Percentiles rank a stretch among this genome's conserved stretches.
Conservation (phyloP, 2,888 invertebrate species). For the Protula sp. region DNA sequence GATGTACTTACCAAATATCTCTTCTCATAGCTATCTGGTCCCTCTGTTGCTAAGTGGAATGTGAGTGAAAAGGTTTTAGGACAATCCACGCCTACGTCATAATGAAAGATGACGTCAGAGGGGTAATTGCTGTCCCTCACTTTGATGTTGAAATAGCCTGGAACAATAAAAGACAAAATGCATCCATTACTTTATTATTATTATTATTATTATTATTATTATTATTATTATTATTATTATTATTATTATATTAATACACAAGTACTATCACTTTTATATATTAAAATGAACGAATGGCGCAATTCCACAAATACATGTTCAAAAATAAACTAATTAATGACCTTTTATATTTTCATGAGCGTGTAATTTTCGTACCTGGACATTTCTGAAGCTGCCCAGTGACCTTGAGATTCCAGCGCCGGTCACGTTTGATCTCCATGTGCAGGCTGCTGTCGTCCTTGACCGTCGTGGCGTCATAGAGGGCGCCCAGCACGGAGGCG, state of each 20-base stretch:
- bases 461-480: constrained; percentile 34
- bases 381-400: constrained; percentile 21
- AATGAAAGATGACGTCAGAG: constrained; percentile 32
- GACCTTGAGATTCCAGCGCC: constrained; percentile 19
- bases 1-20: constrained; percentile 12
- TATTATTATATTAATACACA: too few relatives aligned
- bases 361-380: too few relatives aligned
- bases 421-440: constrained; percentile 32
- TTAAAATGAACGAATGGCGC: too few relatives aligned
- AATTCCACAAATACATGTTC: not conserved
- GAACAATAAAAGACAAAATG: not conserved
- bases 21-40: constrained; percentile 22
- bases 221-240: too few relatives aligned
- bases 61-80: constrained; percentile 34
- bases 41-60: constrained; percentile 40
- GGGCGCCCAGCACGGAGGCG: constrained; percentile 33
- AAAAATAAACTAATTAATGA: not conserved
- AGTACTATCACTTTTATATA: too few relatives aligned
- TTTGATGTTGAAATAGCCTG: constrained; percentile 40
- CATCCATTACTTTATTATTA: not conserved
- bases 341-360: too few relatives aligned
- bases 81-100: constrained; percentile 41
- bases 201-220: too few relatives aligned
- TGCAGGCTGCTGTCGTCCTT: constrained; percentile 29
- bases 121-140: constrained; percentile 39